Evolutionary conservation across 2,113 vertebrate genomes (phyloP), one percentile per base, ranked within the genome.

Genomic region (Chloropsis hardwickii): DNA sequence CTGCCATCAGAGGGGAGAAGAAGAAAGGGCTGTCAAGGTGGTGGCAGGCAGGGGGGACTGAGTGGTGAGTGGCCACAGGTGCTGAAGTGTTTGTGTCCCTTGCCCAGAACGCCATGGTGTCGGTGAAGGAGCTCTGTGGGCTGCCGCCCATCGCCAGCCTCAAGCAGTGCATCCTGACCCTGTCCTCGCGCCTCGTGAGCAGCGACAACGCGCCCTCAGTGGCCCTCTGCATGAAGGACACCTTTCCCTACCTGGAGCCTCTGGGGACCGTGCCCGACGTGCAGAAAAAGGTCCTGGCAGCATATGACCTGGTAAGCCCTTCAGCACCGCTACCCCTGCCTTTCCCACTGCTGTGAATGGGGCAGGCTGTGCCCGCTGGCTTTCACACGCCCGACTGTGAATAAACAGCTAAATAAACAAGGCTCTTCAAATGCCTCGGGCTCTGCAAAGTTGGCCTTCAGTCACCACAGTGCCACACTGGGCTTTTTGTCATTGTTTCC

Each of bases 41-140:
- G 10, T 25, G 62, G 42, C 27, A 56, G 74, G 29, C 17, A 4
- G 22, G 5, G 8, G 57, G 3, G 3, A 22, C 12, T 0, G 10
- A 20, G 19, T 10, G 40, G 21, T 12, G 21, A 11, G 60, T 0
- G 3, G 17, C 27, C 28, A 3, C 3, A 0, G 0, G 9, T 56
- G 37, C 94, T 73, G 71, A 70, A 31, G 53, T 12, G 7, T 92
- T 86, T 79, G 77, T 67, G 76, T 51, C 95, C 57, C 42, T 79
- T 81, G 57, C 72, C 6, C 96, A 99, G 99, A 99, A 98, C 8
- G 97, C 99, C 45, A 98, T 99, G 14, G 97, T 99, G 91, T 98
- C 98, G 5, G 97, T 99, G 89, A 99, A 99, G 96, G 99, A 99
- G 96, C 98, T 99, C 90, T 99, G 99, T n/a, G 99, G 99, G 96